Evolutionary conservation across 2,113 vertebrate species (phyloP), one percentile per base, ranked within the genome.

Genomic region (Paramisgurnus dabryanus): DNA sequence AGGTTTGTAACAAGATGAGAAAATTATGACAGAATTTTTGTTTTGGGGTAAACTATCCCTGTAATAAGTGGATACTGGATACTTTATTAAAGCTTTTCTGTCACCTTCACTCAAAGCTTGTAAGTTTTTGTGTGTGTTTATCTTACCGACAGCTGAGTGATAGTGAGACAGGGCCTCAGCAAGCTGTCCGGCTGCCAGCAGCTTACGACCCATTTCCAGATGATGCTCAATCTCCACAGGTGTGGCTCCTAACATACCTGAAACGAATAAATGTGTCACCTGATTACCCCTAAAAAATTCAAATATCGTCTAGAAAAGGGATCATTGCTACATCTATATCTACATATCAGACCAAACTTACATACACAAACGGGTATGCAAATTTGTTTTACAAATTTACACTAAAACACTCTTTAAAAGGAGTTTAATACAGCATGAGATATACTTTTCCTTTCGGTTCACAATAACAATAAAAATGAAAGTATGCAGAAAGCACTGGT

Each of bases 121-220:
- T 34, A 34, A 34, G 27, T 34, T 34, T 34, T 34, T 34, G 27
- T 34, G 27, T 34, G 27, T 34, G 27, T 34, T 2, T 34, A 12
- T 79, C 94, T 92, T 89, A 95, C 94, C 94, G 78, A 95, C 94
- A 9, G 94, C 94, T 0, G 93, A 93, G 89, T 95, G 94, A 83
- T 95, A 95, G 85, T 95, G 94, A 60, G 94, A 95, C 79, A 95
- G 58, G 0, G 94, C 94, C 74, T 95, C 94, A 0, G 94, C 94
- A 86, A 95, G 88, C 79, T 95, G 94, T 78, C 94, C 94, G 0
- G 94, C 94, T 6, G 94, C 94, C 86, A 95, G 57, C 12, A 95
- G 91, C 80, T 95, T 95, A 74, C 94, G 92, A 40, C 94, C 94
- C 94, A 94, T 95, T 85, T 95, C 94, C 88, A 95, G 87, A 85